Percentiles rank a stretch among this genome's conserved stretches.
phyloP scores from a whole-genome alignment of 2,888 invertebrate genomes.

The Ochropleura leucogaster region DNA sequence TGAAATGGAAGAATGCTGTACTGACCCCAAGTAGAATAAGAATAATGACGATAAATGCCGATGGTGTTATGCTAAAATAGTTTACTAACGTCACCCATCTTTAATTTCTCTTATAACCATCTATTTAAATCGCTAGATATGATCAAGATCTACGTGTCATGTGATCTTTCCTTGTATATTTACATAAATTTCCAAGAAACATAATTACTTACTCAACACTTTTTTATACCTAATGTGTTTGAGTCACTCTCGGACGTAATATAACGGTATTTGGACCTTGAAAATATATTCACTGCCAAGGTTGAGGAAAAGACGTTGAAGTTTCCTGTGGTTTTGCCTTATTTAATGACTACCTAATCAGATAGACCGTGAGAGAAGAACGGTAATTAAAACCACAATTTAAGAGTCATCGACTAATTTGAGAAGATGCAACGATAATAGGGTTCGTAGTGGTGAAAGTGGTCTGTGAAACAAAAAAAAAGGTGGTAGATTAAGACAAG shows the following conservation, averaged over 20 bases:
- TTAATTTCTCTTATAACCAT: conserved; percentile 1
- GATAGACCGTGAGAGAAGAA: conserved; percentile 24
- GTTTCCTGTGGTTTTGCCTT: conserved; percentile 49
- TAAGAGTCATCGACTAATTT: background rate
- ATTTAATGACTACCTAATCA: conserved; percentile 39
- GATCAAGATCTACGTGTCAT: conserved; percentile 9
- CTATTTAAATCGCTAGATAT: conserved; percentile 3
- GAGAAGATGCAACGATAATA: background rate
- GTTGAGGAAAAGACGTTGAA: conserved; percentile 61
- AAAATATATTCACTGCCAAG: conserved; percentile 59
- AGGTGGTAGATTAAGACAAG: no score
- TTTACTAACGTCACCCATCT: background rate
- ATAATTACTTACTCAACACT: conserved; percentile 47
- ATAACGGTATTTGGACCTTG: conserved; percentile 66
- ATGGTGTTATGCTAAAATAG: background rate
- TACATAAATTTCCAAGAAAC: conserved; percentile 54
- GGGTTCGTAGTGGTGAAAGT: background rate
- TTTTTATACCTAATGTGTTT: conserved; percentile 54
- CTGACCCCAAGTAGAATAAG: background rate
- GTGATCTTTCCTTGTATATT: conserved; percentile 59
- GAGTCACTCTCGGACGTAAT: conserved; percentile 57
- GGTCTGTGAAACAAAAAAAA: background rate
- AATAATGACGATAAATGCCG: no score
- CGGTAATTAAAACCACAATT: conserved; percentile 30
- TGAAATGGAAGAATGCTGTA: background rate